Percentiles rank a stretch among this genome's conserved stretches.
phyloP scores from a whole-genome alignment of 2,797 vertebrate genomes.

The Corythornis leucogaster region DNA sequence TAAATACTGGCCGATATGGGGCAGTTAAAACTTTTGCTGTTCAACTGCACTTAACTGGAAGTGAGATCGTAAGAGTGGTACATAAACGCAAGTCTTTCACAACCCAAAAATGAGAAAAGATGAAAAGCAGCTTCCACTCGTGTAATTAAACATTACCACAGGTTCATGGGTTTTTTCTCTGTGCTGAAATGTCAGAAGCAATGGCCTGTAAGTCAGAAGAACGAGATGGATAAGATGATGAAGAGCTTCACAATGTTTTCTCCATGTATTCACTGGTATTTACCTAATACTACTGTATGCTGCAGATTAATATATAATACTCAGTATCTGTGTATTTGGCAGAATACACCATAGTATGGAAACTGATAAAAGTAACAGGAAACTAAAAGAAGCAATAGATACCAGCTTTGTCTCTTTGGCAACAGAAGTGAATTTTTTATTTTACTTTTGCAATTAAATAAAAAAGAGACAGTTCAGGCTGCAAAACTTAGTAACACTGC shows the following conservation, averaged over 20 bases:
- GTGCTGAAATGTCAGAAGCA: not conserved
- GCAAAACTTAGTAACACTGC: not conserved
- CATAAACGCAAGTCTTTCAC: not conserved
- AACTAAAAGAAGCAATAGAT: not conserved
- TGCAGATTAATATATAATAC: not conserved
- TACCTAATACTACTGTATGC: not conserved
- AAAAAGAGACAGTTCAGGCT: not conserved
- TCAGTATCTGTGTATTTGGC: not conserved
- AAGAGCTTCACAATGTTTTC: not conserved
- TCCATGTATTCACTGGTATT: not conserved
- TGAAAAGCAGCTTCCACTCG: not conserved
- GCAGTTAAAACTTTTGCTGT: not conserved
- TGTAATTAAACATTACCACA: not conserved
- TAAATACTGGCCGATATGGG: not conserved
- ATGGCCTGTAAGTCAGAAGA: not conserved
- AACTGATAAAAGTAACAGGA: constrained; percentile 3
- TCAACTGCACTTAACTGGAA: not conserved
- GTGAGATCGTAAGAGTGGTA: not conserved
- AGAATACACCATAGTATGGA: not conserved
- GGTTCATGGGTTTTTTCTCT: not conserved
- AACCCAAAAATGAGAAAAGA: not conserved
- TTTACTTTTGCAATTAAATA: not conserved
- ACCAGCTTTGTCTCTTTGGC: not conserved
- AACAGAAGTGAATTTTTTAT: not conserved
- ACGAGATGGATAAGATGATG: not conserved